Conservation (phyloP, 1,140 invertebrate genomes). For the Proales similis region DNA sequence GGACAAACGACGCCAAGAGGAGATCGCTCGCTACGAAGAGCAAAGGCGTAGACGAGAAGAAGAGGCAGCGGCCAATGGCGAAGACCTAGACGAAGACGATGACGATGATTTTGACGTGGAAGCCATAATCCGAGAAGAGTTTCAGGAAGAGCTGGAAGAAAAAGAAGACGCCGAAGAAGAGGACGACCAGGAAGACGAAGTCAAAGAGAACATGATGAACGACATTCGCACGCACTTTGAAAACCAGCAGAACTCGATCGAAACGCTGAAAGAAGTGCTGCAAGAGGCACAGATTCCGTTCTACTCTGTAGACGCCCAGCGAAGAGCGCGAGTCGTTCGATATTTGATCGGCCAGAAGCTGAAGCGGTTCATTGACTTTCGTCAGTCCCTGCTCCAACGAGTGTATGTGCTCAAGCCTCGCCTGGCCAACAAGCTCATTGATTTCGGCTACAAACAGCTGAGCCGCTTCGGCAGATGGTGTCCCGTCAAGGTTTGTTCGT, state of each 20-base stretch:
- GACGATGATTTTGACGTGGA: slow-evolving; percentile 36
- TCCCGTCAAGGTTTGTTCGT: slow-evolving; percentile 47
- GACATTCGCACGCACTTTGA: slow-evolving; percentile 41
- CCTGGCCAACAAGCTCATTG: slow-evolving; percentile 46
- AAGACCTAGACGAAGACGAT: slow-evolving; percentile 33
- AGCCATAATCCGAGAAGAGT: slow-evolving; percentile 35
- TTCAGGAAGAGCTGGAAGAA: slow-evolving; percentile 44
- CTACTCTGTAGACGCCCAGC: slow-evolving; percentile 45
- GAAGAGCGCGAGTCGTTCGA: slow-evolving; percentile 50
- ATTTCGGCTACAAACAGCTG: slow-evolving; percentile 50
- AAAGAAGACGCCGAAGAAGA: slow-evolving; percentile 53
- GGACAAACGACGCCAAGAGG: slow-evolving; percentile 44
- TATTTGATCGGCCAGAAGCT: slow-evolving; percentile 49
- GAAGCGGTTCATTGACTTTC: slow-evolving; percentile 44
- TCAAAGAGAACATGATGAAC: slow-evolving; percentile 50
- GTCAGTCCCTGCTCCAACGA: slow-evolving; percentile 51
- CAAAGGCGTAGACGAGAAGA: slow-evolving; percentile 2
- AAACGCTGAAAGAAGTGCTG: slow-evolving; percentile 44
- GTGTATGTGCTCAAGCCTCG: slow-evolving; percentile 48
- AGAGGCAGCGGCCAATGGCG: slow-evolving; percentile 21
- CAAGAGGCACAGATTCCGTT: slow-evolving; percentile 47
- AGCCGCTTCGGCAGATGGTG: slow-evolving; percentile 53
- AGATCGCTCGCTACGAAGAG: slow-evolving; percentile 39
- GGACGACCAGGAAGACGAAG: slow-evolving; percentile 52
- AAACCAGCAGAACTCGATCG: slow-evolving; percentile 49